phyloP scores from a whole-genome alignment of 1,140 invertebrate genomes.

The Drosophila equinoxialis region DNA sequence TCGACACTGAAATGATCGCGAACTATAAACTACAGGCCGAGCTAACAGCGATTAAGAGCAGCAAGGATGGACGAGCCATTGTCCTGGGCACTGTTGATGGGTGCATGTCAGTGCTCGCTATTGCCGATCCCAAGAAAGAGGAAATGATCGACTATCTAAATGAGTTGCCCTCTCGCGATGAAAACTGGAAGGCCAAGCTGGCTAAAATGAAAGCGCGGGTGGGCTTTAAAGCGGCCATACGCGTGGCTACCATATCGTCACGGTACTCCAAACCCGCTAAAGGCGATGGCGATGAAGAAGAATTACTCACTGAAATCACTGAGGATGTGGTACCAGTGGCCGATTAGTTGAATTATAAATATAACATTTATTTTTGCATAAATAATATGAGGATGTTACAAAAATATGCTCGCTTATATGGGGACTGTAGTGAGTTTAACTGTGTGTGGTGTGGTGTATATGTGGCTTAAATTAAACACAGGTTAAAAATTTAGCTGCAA shows the following conservation, averaged over 20 bases:
- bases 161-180: slow-evolving; percentile 88
- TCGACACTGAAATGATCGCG: slow-evolving; percentile 94
- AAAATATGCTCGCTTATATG: slow-evolving; percentile 59
- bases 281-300: slow-evolving; percentile 65
- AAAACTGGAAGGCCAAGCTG: slow-evolving; percentile 89
- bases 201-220: slow-evolving; percentile 87
- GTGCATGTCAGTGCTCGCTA: slow-evolving; percentile 94
- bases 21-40: slow-evolving; percentile 97
- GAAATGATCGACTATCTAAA: slow-evolving; percentile 88
- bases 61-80: slow-evolving; percentile 90
- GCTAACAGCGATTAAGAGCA: slow-evolving; percentile 92
- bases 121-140: slow-evolving; percentile 91
- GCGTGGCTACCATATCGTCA: slow-evolving; percentile 78
- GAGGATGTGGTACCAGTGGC: slow-evolving; percentile 67
- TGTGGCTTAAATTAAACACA: slow-evolving; percentile 65
- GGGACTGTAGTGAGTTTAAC: slow-evolving; percentile 15
- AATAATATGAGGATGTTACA: slow-evolving; percentile 60
- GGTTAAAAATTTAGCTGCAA: slow-evolving; percentile 52
- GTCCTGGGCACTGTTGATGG: slow-evolving; percentile 96
- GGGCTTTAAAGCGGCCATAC: slow-evolving; percentile 87
- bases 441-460: slow-evolving; percentile 30
- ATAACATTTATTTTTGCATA: slow-evolving; percentile 78
- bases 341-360: slow-evolving; percentile 68
- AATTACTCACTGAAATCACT: slow-evolving; percentile 66
- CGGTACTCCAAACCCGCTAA: slow-evolving; percentile 62